Base-by-base conservation (phyloP, 2,888 invertebrate genomes). In the Deroplatys truncata region DNA sequence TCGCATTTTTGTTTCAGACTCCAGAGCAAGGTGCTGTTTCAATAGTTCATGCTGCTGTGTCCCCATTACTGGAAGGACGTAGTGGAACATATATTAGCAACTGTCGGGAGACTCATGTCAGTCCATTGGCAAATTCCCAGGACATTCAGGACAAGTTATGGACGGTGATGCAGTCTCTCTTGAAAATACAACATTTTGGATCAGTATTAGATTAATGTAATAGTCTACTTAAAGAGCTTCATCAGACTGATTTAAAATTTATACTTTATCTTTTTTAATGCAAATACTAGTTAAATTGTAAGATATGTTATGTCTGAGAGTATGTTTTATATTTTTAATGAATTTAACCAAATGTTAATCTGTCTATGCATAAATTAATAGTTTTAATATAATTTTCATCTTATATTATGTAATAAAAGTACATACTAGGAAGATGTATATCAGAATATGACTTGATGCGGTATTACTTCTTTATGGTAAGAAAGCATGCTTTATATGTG, bases 81-180 rank as follows among this genome's bases (percentile, higher is more conserved):
- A 97, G 98, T 2, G 98, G 98, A n/a, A 94, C 95, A 8, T 98
- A 98, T 92, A 95, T 98, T 72, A 96, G 96, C 92, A 98, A 98
- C 92, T 97, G 98, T 92, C 93, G 94, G 90, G 95, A 95, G 92
- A 94, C 95, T 0, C 93, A 95, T 5, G 94, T 95, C 90, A 94
- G 94, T 91, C 92, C 93, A 1, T 94, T 94, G 91, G 96, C 96
- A 5, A 94, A 95, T 90, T 94, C 96, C 92, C 92, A 93, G 82
- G 93, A 94, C 4, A 92, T 95, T 88, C 97, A 97, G 93, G 95
- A 96, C 92, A 95, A 94, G 92, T 93, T 98, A 82, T 97, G 97
- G 93, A 94, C 96, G 89, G 93, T 96, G 90, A 96, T 97, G 84
- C 92, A 93, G 83, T 91, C 93, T 90, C 92, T 96, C 92, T 92